A percentile compares a stretch with the other conserved stretches of the same genome.
phyloP scores from a whole-genome alignment of 2,888 invertebrate genomes.

The Lithosia quadra region DNA sequence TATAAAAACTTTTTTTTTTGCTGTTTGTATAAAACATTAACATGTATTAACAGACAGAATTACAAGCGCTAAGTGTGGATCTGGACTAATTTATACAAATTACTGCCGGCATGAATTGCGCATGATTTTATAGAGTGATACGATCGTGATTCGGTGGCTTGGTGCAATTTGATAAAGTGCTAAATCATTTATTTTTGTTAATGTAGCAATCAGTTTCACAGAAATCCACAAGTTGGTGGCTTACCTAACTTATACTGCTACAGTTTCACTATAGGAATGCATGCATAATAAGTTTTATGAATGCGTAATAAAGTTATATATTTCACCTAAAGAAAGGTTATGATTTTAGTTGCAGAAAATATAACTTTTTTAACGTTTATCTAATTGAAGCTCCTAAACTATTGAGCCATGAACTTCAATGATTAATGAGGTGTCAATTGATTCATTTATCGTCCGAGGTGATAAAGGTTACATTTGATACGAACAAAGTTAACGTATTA shows the following conservation, averaged over 20 bases:
- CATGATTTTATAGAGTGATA: not conserved
- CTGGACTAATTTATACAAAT: not conserved
- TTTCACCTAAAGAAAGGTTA: conserved; percentile 1
- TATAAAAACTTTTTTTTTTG: too few relatives aligned
- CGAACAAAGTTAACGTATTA: too few relatives aligned
- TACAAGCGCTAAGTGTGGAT: not conserved
- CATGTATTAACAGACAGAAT: too few relatives aligned
- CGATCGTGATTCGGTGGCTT: not conserved
- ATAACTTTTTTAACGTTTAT: too few relatives aligned
- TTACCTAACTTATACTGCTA: conserved; percentile 2
- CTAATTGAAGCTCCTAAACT: too few relatives aligned
- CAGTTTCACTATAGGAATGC: not conserved
- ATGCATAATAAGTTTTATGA: not conserved
- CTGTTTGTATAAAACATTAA: too few relatives aligned
- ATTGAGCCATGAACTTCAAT: too few relatives aligned
- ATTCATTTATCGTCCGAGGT: too few relatives aligned
- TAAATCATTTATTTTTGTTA: not conserved
- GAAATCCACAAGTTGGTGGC: not conserved
- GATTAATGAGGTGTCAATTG: too few relatives aligned
- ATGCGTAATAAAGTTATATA: not conserved
- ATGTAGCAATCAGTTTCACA: not conserved
- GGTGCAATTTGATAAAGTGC: conserved; percentile 2
- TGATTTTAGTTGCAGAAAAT: not conserved
- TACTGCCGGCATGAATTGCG: conserved; percentile 1
- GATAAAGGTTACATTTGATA: too few relatives aligned